Evolutionary conservation across 2,888 invertebrate genomes (phyloP), one percentile per base, ranked within the genome.

Genomic region (Girardia tigrina): DNA sequence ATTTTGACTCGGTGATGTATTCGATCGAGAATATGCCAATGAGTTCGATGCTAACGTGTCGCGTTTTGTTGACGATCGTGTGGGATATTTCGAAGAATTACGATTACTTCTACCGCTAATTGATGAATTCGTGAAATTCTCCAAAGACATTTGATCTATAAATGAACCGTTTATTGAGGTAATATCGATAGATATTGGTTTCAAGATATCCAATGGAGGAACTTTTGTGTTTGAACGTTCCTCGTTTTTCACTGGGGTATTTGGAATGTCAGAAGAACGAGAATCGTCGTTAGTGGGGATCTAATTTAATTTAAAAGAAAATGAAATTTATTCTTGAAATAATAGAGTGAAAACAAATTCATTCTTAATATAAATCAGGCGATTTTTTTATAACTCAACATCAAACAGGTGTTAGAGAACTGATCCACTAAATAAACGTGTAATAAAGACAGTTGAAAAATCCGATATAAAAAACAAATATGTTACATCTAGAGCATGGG

Each of bases 11-110:
- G 36, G 36, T 29, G 73, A 73, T 4, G 42, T 36, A 42, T 16
- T 36, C 4, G 73, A 29, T 70, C 74, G 4, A 2, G 74, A 27
- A 12, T 36, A 71, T 2, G 74, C 74, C 14, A 74, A 27, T 56
- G 42, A 56, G 56, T 74, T 74, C 6, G 74, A 74, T 20, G 74
- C 74, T 28, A 74, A 20, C 2, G 74, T 74, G 28, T 74, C 70
- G 4, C 56, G 72, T 42, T 56, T n/a, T 12, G 74, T 74, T 6
- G 72, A 73, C 69, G 74, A 74, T 12, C 74, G 12, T 36, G 74
- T 74, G 2, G 74, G 26, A 26, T 72, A 73, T 23, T 72, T 72
- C 12, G 72, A 73, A 23, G 69, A 36, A 16, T 36, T 36, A 36
- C 36, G 36, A 36, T 36, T 36, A 36, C 36, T 36, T 36, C 36